A percentile compares a stretch with the other conserved stretches of the same genome.
Conservation (phyloP, 1,140 invertebrate genomes). For the Campoletis sonorensis region DNA sequence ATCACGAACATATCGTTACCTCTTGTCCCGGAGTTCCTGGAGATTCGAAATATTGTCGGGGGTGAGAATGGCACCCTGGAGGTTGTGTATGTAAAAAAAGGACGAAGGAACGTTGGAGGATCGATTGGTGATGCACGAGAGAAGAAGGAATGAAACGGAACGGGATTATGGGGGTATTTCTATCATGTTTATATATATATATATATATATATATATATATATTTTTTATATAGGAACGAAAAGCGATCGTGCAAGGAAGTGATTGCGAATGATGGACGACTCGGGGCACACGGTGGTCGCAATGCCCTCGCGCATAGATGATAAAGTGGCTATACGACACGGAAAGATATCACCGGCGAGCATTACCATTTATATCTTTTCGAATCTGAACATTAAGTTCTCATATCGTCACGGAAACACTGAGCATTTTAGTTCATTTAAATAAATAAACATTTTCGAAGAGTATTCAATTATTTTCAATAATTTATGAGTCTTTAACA, state of each 20-base stretch:
- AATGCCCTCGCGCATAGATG: conserved; percentile 56
- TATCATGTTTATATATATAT: not conserved
- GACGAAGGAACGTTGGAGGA: not conserved
- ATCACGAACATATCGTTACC: conserved; percentile 38
- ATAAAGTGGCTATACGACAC: conserved; percentile 65
- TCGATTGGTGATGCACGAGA: conserved; percentile 18
- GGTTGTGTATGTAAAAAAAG: conserved; percentile 34
- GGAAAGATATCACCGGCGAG: conserved; percentile 67
- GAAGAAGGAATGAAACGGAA: conserved; percentile 32
- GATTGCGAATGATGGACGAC: conserved; percentile 72
- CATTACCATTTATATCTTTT: conserved; percentile 65
- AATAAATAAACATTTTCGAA: no score
- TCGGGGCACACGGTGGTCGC: conserved; percentile 50
- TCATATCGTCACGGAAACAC: conserved; percentile 16
- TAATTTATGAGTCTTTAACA: no score
- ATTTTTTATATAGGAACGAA: conserved; percentile 32
- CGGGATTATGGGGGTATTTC: conserved; percentile 27
- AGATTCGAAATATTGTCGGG: not conserved
- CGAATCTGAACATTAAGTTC: not conserved
- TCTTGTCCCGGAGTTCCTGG: not conserved
- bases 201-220: not conserved
- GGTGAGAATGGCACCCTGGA: conserved; percentile 11
- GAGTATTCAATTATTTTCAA: no score
- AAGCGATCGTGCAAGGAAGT: conserved; percentile 66
- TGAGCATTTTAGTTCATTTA: not conserved